Conservation (phyloP, 2,113 vertebrate genomes). For the Forbesichthys papilliferus region DNA sequence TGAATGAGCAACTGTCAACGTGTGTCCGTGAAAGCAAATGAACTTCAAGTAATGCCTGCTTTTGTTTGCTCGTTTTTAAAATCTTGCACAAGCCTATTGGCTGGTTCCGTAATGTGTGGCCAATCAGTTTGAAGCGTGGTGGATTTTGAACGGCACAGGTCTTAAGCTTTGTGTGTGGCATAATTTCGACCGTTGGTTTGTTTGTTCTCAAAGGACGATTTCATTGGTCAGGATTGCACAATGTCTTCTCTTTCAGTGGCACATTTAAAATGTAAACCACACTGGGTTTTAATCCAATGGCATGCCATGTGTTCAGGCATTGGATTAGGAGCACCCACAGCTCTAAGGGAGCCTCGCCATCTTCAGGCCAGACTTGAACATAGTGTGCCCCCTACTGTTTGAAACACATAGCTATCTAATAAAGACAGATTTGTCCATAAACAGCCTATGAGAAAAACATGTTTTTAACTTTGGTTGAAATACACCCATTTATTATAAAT, state of each 20-base stretch:
- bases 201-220: conserved; percentile 37
- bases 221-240: conserved; percentile 38
- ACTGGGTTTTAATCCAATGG: conserved; percentile 28
- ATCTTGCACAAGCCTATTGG: conserved; percentile 57
- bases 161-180: conserved; percentile 38
- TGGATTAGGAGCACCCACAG: conserved; percentile 27
- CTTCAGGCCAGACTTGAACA: conserved; percentile 29
- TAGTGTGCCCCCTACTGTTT: conserved; percentile 64
- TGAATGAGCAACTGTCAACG: conserved; percentile 35
- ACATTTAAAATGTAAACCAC: conserved; percentile 68
- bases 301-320: conserved; percentile 24
- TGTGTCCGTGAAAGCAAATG: conserved; percentile 35
- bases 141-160: conserved; percentile 52
- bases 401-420: neutral
- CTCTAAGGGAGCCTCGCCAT: conserved; percentile 3
- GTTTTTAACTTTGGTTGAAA: neutral
- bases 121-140: conserved; percentile 40
- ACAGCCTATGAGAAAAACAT: neutral
- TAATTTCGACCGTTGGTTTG: conserved; percentile 47
- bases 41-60: conserved; percentile 16
- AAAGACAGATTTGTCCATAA: neutral
- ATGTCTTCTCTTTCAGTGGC: conserved; percentile 46
- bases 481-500: too few species aligned
- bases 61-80: conserved; percentile 28
- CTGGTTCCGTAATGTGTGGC: conserved; percentile 31